Evolutionary conservation across 2,113 vertebrate genomes (phyloP), one percentile per base, ranked within the genome.

Genomic region (Chrysemys picta): DNA sequence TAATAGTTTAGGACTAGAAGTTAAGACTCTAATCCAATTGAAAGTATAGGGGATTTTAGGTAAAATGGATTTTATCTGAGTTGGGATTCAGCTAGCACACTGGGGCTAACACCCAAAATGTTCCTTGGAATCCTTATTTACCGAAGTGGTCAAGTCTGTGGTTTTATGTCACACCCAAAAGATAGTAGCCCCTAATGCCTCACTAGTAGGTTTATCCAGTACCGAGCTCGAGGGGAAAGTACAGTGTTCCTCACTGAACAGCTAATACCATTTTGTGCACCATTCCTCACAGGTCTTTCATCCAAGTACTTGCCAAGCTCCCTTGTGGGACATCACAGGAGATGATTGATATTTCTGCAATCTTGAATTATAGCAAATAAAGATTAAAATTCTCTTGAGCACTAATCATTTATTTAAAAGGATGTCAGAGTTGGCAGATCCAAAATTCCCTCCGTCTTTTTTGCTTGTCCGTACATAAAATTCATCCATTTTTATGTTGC

Each of bases 1-100:
- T 10, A 13, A 3, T n/a, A 2, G 1, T 3, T 72, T 4, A 57
- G 53, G 53, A 54, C 88, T 72, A 11, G 49, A 84, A 47, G 57
- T n/a, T 4, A 24, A 3, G 10, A 69, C 35, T 69, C 24, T 57
- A 3, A 5, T n/a, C 16, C 53, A 17, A 1, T 65, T 47, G 22
- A 8, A n/a, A 22, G 53, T 17, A 4, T 1, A 0, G 11, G 35
- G 47, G 47, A 14, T 24, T 83, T 86, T 17, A 45, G 11, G 2
- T 35, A 4, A 80, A 83, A 54, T 12, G 57, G 22, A 35, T 1
- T 0, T 2, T 42, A 25, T 59, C 13, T 0, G 0, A 38, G 22
- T 10, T 38, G 78, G 79, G 17, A 14, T 84, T 29, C 35, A 38
- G 1, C 42, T 56, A 72, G 84, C 42, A 81, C 24, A 38, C 2